Percentiles rank a stretch among this genome's conserved stretches.
phyloP scores from a whole-genome alignment of 92 coral and sea anemone genomes.

The Hydrozoanthus gracilis region DNA sequence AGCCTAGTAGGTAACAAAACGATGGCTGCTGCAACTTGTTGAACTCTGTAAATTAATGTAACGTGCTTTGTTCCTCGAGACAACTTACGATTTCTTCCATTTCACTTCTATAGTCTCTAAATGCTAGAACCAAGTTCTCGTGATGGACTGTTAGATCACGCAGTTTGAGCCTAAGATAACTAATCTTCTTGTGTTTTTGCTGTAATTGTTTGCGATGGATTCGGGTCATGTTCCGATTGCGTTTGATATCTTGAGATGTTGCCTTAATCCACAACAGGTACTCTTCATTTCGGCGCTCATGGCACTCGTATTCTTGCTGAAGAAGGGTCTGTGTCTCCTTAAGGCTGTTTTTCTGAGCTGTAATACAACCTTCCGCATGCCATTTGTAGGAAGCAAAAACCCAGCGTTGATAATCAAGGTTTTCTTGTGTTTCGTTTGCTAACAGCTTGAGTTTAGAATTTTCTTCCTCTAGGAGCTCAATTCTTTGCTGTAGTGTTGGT shows the following conservation, averaged over 20 bases:
- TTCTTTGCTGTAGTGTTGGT: not conserved
- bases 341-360: not conserved
- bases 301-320: not conserved
- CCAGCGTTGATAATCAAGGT: not conserved
- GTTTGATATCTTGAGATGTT: not conserved
- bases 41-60: not conserved
- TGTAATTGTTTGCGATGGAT: not conserved
- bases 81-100: not conserved
- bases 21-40: not conserved
- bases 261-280: not conserved
- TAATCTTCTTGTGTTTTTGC: not conserved
- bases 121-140: not conserved
- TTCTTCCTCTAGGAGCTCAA: not conserved
- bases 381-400: not conserved
- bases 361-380: not conserved
- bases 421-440: not conserved
- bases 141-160: not conserved
- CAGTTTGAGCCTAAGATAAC: not conserved
- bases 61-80: not conserved
- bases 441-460: not conserved
- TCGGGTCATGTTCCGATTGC: not conserved
- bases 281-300: not conserved
- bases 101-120: conserved; percentile 13
- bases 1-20: not conserved
- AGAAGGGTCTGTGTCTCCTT: not conserved